phyloP scores from a whole-genome alignment of 2,797 vertebrate species.

The Enteromius trimaculatus region DNA sequence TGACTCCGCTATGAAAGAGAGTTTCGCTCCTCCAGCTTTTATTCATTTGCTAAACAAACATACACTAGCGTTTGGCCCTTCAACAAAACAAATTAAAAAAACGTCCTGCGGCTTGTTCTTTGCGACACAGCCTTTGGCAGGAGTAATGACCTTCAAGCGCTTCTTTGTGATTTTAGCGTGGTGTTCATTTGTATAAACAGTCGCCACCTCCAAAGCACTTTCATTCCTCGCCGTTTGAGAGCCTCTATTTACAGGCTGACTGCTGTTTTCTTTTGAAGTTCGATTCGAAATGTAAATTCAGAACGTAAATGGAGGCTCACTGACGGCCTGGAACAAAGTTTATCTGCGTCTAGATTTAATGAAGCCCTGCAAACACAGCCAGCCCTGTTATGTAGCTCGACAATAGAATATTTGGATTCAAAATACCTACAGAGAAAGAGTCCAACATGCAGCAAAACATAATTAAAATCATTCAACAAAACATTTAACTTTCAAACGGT shows the following conservation, averaged over 20 bases:
- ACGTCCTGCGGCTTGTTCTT: not conserved
- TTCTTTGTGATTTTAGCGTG: constrained; percentile 34
- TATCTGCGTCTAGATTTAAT: constrained; percentile 2
- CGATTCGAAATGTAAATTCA: constrained; percentile 15
- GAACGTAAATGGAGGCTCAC: constrained; percentile 16
- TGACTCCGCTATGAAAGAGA: not conserved
- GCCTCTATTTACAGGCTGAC: constrained; percentile 16
- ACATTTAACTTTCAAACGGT: not conserved
- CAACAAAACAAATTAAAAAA: constrained; percentile 6
- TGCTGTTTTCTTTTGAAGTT: constrained; percentile 36
- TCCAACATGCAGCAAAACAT: not conserved
- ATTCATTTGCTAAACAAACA: constrained; percentile 28
- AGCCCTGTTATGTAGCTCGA: no score
- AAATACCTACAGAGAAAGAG: not conserved
- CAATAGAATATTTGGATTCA: not conserved
- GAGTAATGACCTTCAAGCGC: constrained; percentile 44
- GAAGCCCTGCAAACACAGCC: not conserved
- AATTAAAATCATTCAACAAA: not conserved
- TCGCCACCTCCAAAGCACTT: constrained; percentile 34
- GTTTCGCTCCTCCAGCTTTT: constrained; percentile 20
- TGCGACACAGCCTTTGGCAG: constrained; percentile 19
- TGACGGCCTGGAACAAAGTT: constrained; percentile 14
- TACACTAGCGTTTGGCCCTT: constrained; percentile 16
- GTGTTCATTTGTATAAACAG: constrained; percentile 44
- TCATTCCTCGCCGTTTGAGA: constrained; percentile 14